phyloP scores from a whole-genome alignment of 1,140 invertebrate species.

The Euwallacea similis region DNA sequence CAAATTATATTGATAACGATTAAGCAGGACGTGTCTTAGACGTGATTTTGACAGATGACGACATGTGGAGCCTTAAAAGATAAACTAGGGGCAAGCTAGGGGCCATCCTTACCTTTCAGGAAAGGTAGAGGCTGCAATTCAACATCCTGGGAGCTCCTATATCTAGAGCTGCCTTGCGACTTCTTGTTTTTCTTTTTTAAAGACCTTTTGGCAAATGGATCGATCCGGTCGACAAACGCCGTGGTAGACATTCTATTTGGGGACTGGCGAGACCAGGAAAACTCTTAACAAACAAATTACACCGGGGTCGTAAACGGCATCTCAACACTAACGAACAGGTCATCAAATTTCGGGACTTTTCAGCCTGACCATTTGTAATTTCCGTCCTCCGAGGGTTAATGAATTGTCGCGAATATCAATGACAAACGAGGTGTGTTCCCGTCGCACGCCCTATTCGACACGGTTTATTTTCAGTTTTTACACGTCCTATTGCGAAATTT shows the following conservation, averaged over 20 bases:
- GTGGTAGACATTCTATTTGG: slow-evolving; percentile 69
- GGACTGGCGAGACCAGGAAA: slow-evolving; percentile 32
- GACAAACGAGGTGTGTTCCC: slow-evolving; percentile 48
- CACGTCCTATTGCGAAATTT: neutral
- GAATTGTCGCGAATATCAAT: slow-evolving; percentile 46
- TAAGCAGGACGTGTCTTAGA: too few relatives aligned
- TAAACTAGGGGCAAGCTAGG: neutral
- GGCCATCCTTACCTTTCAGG: slow-evolving; percentile 74
- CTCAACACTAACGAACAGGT: slow-evolving; percentile 43
- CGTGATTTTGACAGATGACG: slow-evolving; percentile 30
- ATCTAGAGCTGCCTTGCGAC: slow-evolving; percentile 87
- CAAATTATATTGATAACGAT: too few relatives aligned
- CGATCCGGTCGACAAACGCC: slow-evolving; percentile 91
- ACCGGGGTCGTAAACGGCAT: slow-evolving; percentile 44
- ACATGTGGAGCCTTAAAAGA: slow-evolving; percentile 9
- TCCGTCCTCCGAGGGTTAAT: too few relatives aligned
- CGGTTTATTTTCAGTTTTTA: neutral
- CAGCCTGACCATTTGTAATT: slow-evolving; percentile 44
- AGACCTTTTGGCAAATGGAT: slow-evolving; percentile 89
- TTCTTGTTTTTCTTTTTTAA: slow-evolving; percentile 92
- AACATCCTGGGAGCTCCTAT: slow-evolving; percentile 86
- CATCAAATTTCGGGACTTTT: slow-evolving; percentile 47
- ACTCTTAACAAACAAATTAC: slow-evolving; percentile 46
- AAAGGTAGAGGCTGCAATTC: slow-evolving; percentile 83
- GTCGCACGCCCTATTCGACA: slow-evolving; percentile 47